Evolutionary conservation across 2,797 vertebrate genomes (phyloP).

Genomic region (Alouatta caraya): DNA sequence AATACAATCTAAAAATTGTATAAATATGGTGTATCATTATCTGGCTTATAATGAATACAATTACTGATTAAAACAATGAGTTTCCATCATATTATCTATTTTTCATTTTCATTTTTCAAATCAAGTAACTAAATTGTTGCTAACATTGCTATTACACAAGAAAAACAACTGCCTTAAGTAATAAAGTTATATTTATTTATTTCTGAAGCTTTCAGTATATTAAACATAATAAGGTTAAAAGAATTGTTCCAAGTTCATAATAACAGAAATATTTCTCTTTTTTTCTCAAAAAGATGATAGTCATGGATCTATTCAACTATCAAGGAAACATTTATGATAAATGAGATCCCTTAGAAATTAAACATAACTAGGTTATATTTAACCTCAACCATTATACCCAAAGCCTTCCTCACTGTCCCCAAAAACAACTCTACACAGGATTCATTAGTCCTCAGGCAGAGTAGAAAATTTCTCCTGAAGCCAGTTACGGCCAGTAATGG

Average conservation of each 20-base stretch:
- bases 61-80: background rate
- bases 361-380: background rate
- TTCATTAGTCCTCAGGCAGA: background rate
- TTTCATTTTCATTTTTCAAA: constrained; percentile 46
- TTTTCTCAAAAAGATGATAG: background rate
- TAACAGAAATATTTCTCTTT: background rate
- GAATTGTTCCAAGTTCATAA: constrained; percentile 13
- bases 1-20: background rate
- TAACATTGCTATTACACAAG: background rate
- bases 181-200: background rate
- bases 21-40: background rate
- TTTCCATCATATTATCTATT: background rate
- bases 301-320: background rate
- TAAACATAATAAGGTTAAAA: background rate
- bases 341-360: background rate
- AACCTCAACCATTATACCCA: background rate
- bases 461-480: background rate
- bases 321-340: background rate
- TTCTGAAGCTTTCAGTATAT: constrained; percentile 21
- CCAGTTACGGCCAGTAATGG: background rate
- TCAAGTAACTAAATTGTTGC: background rate
- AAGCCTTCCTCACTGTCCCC: background rate
- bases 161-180: background rate
- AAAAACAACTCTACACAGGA: background rate
- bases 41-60: background rate